A percentile compares a stretch with the other conserved stretches of the same genome.
Evolutionary conservation across 2,113 vertebrate genomes (phyloP).

Genomic region (Vulpes ferrilata): DNA sequence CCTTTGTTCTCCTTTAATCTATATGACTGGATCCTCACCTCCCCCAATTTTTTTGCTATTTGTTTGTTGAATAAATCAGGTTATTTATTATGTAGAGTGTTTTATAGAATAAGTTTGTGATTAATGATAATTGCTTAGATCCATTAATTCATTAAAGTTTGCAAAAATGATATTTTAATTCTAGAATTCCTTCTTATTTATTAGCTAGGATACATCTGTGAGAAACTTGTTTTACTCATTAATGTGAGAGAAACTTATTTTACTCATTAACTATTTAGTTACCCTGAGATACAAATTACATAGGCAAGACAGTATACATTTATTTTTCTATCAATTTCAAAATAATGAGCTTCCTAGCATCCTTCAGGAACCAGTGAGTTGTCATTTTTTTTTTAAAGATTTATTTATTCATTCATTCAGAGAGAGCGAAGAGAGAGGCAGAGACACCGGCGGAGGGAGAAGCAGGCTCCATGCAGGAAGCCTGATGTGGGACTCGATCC

Average conservation of each 20-base stretch:
- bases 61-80: not conserved
- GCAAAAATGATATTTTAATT: not conserved
- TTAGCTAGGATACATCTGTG: not conserved
- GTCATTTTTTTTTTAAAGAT: not conserved
- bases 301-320: not conserved
- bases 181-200: not conserved
- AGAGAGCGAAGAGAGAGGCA: too few species aligned
- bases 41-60: not conserved
- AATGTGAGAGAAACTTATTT: not conserved
- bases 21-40: not conserved
- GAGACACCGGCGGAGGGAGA: too few species aligned
- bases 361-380: not conserved
- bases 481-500: too few species aligned
- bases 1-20: not conserved
- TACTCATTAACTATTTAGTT: not conserved
- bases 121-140: not conserved
- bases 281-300: not conserved
- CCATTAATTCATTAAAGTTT: not conserved
- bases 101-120: not conserved
- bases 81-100: not conserved
- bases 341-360: not conserved
- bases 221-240: not conserved
- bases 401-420: too few species aligned
- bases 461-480: too few species aligned
- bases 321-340: not conserved